Evolutionary conservation across 64 coral and sea anemone species (phyloP).

Genomic region (Platygyra sinensis): DNA sequence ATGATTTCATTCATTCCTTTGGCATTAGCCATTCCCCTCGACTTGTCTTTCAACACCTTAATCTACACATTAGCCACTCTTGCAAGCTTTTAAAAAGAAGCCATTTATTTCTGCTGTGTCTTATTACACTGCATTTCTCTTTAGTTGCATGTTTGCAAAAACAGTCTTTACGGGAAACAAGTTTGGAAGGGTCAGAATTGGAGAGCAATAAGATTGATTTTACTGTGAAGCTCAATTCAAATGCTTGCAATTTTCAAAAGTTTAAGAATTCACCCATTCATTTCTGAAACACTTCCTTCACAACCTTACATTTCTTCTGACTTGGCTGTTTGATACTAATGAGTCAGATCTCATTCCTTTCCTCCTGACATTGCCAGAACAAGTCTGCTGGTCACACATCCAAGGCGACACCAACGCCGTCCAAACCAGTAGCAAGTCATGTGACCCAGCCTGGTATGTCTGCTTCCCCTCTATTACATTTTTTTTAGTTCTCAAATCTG

Average conservation of each 20-base stretch:
- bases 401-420: conserved; percentile 53
- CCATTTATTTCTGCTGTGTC: too few species aligned
- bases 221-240: not conserved
- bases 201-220: too few species aligned
- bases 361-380: conserved; percentile 43
- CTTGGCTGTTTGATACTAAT: conserved; percentile 44
- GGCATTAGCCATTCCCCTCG: not conserved
- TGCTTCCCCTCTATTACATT: conserved; percentile 16
- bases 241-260: not conserved
- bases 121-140: too few species aligned
- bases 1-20: conserved; percentile 50
- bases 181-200: too few species aligned
- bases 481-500: not conserved
- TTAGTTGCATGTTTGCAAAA: too few species aligned
- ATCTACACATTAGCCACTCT: not conserved
- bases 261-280: not conserved
- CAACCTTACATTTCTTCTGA: not conserved
- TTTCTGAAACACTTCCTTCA: not conserved
- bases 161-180: too few species aligned
- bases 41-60: not conserved
- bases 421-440: conserved; percentile 48
- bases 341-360: conserved; percentile 40
- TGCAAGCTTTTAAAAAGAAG: not conserved
- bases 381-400: conserved; percentile 46
- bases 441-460: conserved; percentile 50